A percentile compares a stretch with the other conserved stretches of the same genome.
phyloP scores from a whole-genome alignment of 1,140 invertebrate species.

The Bombus polaris region DNA sequence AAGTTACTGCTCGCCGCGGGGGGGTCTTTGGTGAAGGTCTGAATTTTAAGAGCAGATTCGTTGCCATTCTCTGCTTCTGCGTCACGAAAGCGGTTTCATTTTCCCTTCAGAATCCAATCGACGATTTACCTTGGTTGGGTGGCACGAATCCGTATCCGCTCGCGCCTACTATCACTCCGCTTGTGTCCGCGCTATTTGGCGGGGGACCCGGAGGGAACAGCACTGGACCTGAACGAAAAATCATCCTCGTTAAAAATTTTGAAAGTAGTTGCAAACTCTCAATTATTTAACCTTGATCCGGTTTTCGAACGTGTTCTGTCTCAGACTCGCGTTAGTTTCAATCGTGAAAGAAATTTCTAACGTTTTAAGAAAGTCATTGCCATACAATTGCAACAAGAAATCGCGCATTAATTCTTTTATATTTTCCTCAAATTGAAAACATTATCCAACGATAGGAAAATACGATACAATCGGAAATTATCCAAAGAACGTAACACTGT shows the following conservation, averaged over 20 bases:
- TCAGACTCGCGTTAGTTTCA: too few relatives aligned
- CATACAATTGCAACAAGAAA: too few relatives aligned
- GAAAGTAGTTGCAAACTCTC: neutral
- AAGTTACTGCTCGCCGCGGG: constrained; percentile 6
- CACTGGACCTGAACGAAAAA: constrained; percentile 85
- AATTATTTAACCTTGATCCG: too few relatives aligned
- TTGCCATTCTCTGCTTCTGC: neutral
- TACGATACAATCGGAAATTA: neutral
- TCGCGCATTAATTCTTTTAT: too few relatives aligned
- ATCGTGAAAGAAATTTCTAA: too few relatives aligned
- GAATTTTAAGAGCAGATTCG: neutral
- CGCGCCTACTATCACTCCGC: constrained; percentile 88
- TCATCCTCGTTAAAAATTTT: neutral
- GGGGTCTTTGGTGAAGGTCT: constrained; percentile 31
- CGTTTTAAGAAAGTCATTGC: too few relatives aligned
- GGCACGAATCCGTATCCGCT: constrained; percentile 90
- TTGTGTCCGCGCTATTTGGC: constrained; percentile 85
- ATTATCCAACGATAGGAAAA: too few relatives aligned
- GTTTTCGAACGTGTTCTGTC: too few relatives aligned
- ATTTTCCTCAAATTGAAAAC: too few relatives aligned
- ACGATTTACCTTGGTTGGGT: constrained; percentile 83
- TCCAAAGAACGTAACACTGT: neutral
- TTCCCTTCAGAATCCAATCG: constrained; percentile 42
- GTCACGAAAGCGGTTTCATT: neutral
- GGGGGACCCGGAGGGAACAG: constrained; percentile 87